These are phyloP conservation scores for Parambassis ranga DNA, from an alignment of 2,797 vertebrate genomes.

Conservation along the genomic window DNA sequence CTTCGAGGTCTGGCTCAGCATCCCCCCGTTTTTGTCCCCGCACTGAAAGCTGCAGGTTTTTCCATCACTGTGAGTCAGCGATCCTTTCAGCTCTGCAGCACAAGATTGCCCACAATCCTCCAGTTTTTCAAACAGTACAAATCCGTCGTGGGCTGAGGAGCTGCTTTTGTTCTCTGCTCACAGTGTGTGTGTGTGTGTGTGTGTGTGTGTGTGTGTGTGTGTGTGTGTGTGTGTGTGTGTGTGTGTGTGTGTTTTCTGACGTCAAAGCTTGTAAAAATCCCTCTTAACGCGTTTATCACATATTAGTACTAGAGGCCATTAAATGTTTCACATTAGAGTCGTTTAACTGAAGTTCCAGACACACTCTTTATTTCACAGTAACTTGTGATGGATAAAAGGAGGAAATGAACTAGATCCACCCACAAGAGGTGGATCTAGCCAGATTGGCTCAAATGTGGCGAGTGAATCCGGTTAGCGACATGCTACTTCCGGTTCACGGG, in stretches of 20 bases:
- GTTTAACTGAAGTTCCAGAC: neutral
- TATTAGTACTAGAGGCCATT: neutral
- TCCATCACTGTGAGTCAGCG: neutral
- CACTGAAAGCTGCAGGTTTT: neutral
- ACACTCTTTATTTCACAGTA: neutral
- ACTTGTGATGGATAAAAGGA: neutral
- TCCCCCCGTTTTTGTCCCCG: conserved; percentile 22
- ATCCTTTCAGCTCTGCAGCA: conserved; percentile 10
- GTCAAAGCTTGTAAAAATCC: neutral
- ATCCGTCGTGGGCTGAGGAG: conserved; percentile 16
- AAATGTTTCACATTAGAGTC: neutral
- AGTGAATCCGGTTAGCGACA: too few species aligned
- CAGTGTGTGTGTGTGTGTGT: neutral
- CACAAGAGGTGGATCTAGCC: too few species aligned
- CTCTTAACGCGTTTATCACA: neutral
- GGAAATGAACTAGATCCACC: too few species aligned
- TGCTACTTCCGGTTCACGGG: too few species aligned
- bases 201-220: neutral
- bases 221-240: neutral
- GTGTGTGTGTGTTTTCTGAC: neutral
- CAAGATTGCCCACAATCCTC: conserved; percentile 12
- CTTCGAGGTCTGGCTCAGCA: neutral
- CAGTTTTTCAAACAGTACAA: neutral
- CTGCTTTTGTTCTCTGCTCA: conserved; percentile 23
- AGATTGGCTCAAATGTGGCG: too few species aligned